Base-by-base conservation (phyloP, 2,113 vertebrate genomes). In the Pseudonaja textilis region DNA sequence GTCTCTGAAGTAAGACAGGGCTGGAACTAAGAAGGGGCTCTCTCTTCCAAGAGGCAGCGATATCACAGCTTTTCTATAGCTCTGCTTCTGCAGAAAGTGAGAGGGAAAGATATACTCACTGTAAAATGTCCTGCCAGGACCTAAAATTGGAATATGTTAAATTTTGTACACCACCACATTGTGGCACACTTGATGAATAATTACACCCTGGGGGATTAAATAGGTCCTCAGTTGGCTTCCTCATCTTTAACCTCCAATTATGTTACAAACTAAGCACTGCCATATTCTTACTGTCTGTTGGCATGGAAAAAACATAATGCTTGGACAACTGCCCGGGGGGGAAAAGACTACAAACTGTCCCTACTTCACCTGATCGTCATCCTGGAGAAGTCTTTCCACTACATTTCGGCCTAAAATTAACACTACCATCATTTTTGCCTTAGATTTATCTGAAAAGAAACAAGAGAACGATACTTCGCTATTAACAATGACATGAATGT, bases 371-470 rank as follows among this genome's bases (percentile, higher is more conserved):
- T 88, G 91, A 69, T 25, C 3, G 14, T 3, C 2, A 81, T 12
- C 69, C 45, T 9, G 57, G 29, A 9, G 22, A 57, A n/a, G 69
- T 59, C 39, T 56, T 56, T 1, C 16, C 8, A 39, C 6, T 87
- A 54, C 34, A 47, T 91, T 74, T 85, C 26, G 4, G 16, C 10
- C 29, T 10, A n/a, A 91, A 86, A 89, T n/a, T 16, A 34, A 89
- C 47, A 16, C 7, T 10, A 5, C 3, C 57, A 18, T 16, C 81
- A 5, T 50, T 85, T 25, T 57, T 56, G 90, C 26, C 0, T 88
- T 25, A 92, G 93, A 94, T 94, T 93, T 0, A 0, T 90, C 18
- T 89, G 94, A 93, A 92, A 95, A 45, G 91, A 25, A 8, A 39
- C 18, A 74, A 45, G 1, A 6, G 8, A 10, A 18, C 0, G 2